Evolutionary conservation across 2,888 invertebrate species (phyloP).

Genomic region (Caenorhabditis virilis): DNA sequence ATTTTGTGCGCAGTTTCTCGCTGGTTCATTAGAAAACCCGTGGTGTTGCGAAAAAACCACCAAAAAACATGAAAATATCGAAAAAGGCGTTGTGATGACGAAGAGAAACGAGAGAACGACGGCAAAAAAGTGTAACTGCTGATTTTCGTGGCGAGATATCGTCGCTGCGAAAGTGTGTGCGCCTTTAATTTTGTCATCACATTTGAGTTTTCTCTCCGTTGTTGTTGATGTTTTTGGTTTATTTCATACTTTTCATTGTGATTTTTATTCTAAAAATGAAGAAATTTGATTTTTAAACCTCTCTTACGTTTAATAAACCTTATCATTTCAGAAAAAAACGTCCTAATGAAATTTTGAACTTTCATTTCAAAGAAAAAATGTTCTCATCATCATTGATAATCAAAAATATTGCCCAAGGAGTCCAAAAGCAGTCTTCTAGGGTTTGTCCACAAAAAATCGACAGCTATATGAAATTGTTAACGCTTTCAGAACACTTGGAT

Average conservation of each 20-base stretch:
- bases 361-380: conserved; percentile 4
- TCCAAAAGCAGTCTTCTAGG: no score
- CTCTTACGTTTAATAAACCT: no score
- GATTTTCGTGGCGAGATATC: conserved; percentile 27
- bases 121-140: conserved; percentile 2
- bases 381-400: conserved; percentile 1
- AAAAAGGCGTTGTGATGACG: conserved; percentile 1
- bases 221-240: conserved; percentile 4
- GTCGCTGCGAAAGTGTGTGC: conserved; percentile 1
- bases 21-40: no score
- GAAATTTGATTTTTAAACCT: no score
- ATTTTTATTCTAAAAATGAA: no score
- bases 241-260: no score
- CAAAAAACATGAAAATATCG: neutral
- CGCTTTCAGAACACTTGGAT: conserved; percentile 56
- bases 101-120: neutral
- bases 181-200: conserved; percentile 41
- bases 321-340: neutral
- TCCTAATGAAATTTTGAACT: neutral
- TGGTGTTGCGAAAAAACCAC: neutral
- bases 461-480: no score
- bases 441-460: no score
- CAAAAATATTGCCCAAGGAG: no score
- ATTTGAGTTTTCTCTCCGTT: conserved; percentile 15
- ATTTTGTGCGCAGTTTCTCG: no score